phyloP scores from a whole-genome alignment of 2,888 invertebrate species.

The Melanchra persicariae region DNA sequence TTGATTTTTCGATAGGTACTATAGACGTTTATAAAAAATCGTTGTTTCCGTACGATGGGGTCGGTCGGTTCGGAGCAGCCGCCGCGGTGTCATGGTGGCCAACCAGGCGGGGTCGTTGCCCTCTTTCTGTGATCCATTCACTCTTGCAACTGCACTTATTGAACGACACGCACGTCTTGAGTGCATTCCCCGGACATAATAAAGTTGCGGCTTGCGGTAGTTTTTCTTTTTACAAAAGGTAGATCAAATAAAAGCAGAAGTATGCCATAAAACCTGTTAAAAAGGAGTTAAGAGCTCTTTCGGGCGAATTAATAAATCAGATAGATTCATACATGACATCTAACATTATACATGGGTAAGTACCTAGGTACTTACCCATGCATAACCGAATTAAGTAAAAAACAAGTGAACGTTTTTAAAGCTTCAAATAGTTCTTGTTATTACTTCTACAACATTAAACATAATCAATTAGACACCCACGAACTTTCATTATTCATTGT shows the following conservation, averaged over 20 bases:
- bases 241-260: neutral
- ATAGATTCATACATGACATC: neutral
- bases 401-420: neutral
- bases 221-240: neutral
- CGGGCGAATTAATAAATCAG: neutral
- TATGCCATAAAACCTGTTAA: too few relatives aligned
- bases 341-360: neutral
- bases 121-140: conserved; percentile 65
- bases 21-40: conserved; percentile 14
- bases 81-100: conserved; percentile 32
- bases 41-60: conserved; percentile 29
- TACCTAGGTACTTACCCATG: too few relatives aligned
- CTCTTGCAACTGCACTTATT: conserved; percentile 62
- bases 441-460: neutral
- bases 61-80: conserved; percentile 32
- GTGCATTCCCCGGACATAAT: conserved; percentile 52
- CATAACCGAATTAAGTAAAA: neutral
- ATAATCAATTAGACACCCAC: conserved; percentile 5
- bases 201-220: conserved; percentile 4
- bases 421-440: neutral
- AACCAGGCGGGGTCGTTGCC: conserved; percentile 63
- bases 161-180: conserved; percentile 26
- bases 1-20: conserved; percentile 25
- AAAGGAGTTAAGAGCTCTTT: neutral
- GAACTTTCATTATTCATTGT: conserved; percentile 1